Evolutionary conservation across 1,140 invertebrate species (phyloP).

Genomic region (Neuroterus valhalla): DNA sequence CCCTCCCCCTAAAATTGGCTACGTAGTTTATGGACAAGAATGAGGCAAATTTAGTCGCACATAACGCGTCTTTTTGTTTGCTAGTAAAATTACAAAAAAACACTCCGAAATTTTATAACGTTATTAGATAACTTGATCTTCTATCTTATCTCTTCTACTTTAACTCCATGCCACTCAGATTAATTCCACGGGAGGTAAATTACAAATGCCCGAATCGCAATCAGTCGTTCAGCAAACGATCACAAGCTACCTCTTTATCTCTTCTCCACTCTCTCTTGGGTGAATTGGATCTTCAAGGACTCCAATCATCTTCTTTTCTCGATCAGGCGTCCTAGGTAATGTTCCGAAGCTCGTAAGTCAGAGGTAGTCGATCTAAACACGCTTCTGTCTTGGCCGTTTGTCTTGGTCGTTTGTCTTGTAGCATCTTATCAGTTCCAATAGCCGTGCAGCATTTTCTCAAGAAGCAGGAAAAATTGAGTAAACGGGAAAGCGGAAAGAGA

Average conservation of each 20-base stretch:
- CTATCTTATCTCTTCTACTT: background rate
- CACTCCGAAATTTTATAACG: background rate
- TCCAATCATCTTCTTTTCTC: constrained; percentile 13
- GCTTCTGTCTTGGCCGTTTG: constrained; percentile 10
- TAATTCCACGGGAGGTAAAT: background rate
- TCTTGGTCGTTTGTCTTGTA: constrained; percentile 28
- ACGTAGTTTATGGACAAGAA: too few relatives aligned
- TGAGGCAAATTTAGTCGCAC: too few relatives aligned
- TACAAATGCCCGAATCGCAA: background rate
- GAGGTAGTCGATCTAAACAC: constrained; percentile 27
- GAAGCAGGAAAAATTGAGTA: constrained; percentile 14
- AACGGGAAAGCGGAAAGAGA: constrained; percentile 30
- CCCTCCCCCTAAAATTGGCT: too few relatives aligned
- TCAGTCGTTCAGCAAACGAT: background rate
- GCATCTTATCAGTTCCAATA: constrained; percentile 43
- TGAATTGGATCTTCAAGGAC: constrained; percentile 7
- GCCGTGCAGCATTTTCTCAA: background rate
- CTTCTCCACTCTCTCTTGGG: background rate
- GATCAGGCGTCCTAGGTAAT: background rate
- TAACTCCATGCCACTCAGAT: background rate
- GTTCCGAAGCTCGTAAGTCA: background rate
- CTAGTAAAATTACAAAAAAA: too few relatives aligned
- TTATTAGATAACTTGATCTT: background rate
- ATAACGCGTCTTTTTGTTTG: too few relatives aligned
- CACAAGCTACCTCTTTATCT: background rate